Evolutionary conservation across 1,140 invertebrate genomes (phyloP).

Genomic region (Brachionus manjavacas): DNA sequence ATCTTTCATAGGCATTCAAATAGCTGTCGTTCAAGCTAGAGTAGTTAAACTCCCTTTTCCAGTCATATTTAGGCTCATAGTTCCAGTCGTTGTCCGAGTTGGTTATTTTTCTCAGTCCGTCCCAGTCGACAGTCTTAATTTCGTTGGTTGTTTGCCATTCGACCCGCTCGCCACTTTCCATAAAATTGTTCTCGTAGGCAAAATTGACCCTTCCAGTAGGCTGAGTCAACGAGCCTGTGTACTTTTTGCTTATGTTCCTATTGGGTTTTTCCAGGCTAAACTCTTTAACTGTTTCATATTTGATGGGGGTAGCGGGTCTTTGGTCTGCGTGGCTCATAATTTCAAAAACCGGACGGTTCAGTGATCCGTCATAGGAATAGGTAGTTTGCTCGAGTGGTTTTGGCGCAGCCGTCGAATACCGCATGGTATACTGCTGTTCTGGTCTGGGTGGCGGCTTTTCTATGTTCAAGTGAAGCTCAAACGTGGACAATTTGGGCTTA

Average conservation of each 20-base stretch:
- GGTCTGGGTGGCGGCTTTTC: background rate
- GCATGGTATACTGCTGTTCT: background rate
- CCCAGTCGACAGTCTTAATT: constrained; percentile 12
- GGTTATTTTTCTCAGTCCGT: background rate
- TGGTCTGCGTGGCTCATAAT: constrained; percentile 40
- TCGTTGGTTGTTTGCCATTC: constrained; percentile 36
- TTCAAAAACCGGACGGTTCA: constrained; percentile 17
- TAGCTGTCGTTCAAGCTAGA: background rate
- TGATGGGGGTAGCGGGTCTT: constrained; percentile 8
- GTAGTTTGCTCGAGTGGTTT: background rate
- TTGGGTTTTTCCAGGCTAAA: background rate
- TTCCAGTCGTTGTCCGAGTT: constrained; percentile 20
- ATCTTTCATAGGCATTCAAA: background rate
- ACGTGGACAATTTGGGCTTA: background rate
- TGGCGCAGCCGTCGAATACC: background rate
- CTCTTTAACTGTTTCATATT: constrained; percentile 6
- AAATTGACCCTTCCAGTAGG: background rate
- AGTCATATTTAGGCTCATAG: background rate
- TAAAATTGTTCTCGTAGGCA: constrained; percentile 13
- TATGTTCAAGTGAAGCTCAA: constrained; percentile 15
- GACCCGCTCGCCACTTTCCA: background rate
- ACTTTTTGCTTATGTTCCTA: constrained; percentile 4
- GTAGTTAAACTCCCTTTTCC: background rate
- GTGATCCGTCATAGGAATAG: background rate
- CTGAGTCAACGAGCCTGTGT: background rate